phyloP scores from a whole-genome alignment of 2,113 vertebrate species.

The Hemibagrus wyckioides region DNA sequence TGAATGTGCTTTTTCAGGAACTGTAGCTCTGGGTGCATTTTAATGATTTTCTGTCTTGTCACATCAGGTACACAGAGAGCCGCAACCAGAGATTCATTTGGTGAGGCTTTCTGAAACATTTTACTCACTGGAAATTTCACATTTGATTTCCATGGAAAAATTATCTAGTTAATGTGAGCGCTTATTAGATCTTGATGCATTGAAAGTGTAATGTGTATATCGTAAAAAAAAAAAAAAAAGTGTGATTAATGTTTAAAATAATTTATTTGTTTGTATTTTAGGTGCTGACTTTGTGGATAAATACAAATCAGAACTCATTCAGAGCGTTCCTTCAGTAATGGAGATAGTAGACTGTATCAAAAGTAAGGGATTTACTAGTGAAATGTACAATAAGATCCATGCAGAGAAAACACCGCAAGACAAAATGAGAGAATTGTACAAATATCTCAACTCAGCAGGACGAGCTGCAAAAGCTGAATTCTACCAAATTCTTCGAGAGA shows the following conservation, averaged over 20 bases:
- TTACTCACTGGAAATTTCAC: no score
- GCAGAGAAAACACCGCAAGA: neutral
- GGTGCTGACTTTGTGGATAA: slow-evolving; percentile 29
- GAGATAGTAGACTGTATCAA: slow-evolving; percentile 22
- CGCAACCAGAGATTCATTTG: neutral
- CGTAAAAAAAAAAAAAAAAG: neutral
- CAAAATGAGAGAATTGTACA: slow-evolving; percentile 19
- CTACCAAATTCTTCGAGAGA: slow-evolving; percentile 18
- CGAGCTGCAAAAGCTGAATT: slow-evolving; percentile 30
- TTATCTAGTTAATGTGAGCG: no score
- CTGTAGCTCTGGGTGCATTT: no score
- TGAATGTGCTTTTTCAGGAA: no score
- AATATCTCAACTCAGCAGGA: neutral
- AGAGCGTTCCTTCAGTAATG: slow-evolving; percentile 25
- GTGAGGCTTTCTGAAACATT: neutral
- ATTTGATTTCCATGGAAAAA: neutral
- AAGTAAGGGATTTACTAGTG: neutral
- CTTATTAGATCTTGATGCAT: neutral
- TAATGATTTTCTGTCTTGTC: neutral
- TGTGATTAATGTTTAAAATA: neutral
- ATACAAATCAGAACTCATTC: neutral
- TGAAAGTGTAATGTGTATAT: neutral
- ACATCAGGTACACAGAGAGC: neutral
- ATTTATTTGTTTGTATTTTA: neutral
- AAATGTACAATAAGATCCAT: neutral